phyloP scores from a whole-genome alignment of 2,113 vertebrate species.

The Salvator merianae region DNA sequence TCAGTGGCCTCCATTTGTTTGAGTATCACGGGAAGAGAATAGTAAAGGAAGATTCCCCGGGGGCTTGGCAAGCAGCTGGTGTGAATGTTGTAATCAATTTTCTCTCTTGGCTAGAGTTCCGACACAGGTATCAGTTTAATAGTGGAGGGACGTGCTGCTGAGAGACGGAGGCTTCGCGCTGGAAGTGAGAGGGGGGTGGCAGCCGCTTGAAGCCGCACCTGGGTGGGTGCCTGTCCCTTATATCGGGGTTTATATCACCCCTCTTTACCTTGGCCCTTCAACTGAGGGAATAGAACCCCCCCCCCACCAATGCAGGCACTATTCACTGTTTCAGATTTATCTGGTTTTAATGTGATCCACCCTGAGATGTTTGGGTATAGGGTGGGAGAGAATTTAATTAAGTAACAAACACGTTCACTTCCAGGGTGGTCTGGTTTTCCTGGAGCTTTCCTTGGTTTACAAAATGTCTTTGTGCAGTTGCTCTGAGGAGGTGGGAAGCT shows the following conservation, averaged over 20 bases:
- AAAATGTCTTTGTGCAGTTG: not conserved
- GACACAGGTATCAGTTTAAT: not conserved
- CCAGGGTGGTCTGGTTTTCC: no score
- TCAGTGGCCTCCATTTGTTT: not conserved
- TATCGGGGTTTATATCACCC: no score
- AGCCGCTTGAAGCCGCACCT: not conserved
- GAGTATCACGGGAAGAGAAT: not conserved
- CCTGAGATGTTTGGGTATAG: no score
- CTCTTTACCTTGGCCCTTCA: no score
- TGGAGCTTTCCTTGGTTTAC: no score
- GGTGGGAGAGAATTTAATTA: no score
- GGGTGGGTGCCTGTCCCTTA: not conserved
- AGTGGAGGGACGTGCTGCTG: not conserved
- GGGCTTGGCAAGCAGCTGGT: not conserved
- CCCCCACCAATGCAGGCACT: no score
- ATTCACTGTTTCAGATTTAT: no score
- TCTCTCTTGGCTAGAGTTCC: not conserved
- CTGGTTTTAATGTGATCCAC: no score
- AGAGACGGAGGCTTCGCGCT: not conserved
- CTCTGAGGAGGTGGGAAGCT: no score
- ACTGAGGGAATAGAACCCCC: no score
- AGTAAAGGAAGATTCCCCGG: not conserved
- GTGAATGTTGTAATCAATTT: not conserved
- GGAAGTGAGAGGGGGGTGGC: not conserved
- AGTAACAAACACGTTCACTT: no score